Evolutionary conservation across 2,888 invertebrate genomes (phyloP).

Genomic region (Phaedon cochleariae): DNA sequence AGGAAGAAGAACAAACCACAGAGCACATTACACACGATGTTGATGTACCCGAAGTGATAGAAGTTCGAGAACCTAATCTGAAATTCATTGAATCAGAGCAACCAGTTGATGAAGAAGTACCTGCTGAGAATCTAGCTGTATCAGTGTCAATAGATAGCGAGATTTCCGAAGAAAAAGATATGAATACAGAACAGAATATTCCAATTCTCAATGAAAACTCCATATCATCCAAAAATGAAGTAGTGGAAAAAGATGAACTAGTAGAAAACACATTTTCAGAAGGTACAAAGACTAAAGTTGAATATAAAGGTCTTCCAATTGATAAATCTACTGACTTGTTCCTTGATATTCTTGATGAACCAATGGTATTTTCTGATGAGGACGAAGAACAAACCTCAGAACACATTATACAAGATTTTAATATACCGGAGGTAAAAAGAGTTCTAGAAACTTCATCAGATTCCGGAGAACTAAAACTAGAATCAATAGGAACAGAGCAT

Average conservation of each 20-base stretch:
- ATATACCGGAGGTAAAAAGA: background rate
- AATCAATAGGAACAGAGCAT: no score
- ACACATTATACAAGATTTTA: background rate
- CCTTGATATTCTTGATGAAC: conserved; percentile 50
- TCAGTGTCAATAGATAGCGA: no score
- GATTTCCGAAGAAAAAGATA: background rate
- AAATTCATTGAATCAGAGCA: background rate
- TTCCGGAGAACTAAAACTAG: background rate
- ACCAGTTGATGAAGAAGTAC: background rate
- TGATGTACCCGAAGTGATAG: background rate
- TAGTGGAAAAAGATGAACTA: background rate
- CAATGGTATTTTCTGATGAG: conserved; percentile 51
- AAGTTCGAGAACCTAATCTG: background rate
- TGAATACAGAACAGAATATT: background rate
- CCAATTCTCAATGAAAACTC: no score
- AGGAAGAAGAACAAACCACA: conserved; percentile 25
- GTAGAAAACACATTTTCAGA: background rate
- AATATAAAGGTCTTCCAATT: conserved; percentile 45
- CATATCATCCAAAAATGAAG: background rate
- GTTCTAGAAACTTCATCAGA: background rate
- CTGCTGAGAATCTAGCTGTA: no score
- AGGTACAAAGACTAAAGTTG: background rate
- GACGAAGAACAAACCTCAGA: conserved; percentile 34
- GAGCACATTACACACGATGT: background rate
- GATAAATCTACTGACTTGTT: conserved; percentile 43